Base-by-base conservation (phyloP, 2,113 vertebrate genomes). In the Cottus gobio region DNA sequence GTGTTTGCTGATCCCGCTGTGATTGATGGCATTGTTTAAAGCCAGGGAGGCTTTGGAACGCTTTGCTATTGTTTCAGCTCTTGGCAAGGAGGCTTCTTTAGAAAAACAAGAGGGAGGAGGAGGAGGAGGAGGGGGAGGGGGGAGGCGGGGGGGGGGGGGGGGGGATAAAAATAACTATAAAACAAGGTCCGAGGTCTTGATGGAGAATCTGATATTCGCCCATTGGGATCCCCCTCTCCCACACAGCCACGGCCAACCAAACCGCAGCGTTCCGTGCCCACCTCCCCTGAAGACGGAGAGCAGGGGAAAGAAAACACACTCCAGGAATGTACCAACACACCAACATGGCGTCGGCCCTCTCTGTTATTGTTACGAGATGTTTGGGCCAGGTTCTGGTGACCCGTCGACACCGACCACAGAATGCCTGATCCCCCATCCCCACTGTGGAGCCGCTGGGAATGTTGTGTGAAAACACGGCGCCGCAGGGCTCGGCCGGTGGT, bases 11-110 rank as follows among this genome's bases (percentile, higher is more conserved):
- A 50, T 74, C 85, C 79, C 74, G 15, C 46, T 83, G 88, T 95
- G 95, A 95, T 94, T 93, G 91, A 95, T 95, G 93, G 92, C 89
- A 92, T 93, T 95, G 94, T 94, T 95, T 94, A 92, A 94, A 93
- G 87, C 90, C 90, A 91, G 87, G 90, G 89, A 93, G 90, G 93
- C 79, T 93, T 93, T 93, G 91, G 92, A 93, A 89, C 78, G 85
- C 85, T 86, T 63, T 82, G 82, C 89, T 91, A 93, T 94, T 94
- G 94, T 94, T 95, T 92, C 87, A 94, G 90, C 88, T 93, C 78
- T 93, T 94, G 94, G 93, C 93, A 81, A 83, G 65, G 69, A 84
- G 86, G 54, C 22, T 52, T 85, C 82, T 80, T 81, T 76, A 90
- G 83, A 82, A 91, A 85, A 88, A 89, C 84, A 82, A 72, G 46